Conservation (phyloP, 2,113 vertebrate genomes). For the Chloebia gouldiae region DNA sequence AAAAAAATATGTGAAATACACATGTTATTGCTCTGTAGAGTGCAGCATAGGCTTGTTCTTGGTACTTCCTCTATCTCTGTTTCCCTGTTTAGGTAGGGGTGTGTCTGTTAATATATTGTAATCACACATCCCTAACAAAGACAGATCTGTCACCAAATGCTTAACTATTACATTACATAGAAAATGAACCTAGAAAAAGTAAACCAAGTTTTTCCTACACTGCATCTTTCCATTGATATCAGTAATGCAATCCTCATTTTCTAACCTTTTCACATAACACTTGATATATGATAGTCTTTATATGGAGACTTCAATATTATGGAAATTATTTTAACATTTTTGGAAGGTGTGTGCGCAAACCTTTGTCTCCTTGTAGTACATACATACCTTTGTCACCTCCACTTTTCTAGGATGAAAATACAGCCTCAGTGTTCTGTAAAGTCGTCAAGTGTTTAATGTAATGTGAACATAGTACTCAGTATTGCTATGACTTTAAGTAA, state of each 20-base stretch:
- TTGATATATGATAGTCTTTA: not conserved
- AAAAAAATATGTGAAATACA: not conserved
- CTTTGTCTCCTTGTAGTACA: not conserved
- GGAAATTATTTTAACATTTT: not conserved
- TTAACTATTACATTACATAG: not conserved
- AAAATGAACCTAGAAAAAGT: not conserved
- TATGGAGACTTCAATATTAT: not conserved
- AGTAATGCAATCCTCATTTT: not conserved
- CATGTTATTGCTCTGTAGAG: not conserved
- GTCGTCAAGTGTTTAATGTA: accelerated
- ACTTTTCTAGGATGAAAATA: not conserved
- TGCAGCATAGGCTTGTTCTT: not conserved
- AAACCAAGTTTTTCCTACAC: not conserved
- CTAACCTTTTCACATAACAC: not conserved
- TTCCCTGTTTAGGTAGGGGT: not conserved
- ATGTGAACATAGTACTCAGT: not conserved
- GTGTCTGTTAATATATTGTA: not conserved
- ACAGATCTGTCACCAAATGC: not conserved
- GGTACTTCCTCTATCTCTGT: not conserved
- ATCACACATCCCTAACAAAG: not conserved
- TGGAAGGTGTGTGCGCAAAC: accelerated
- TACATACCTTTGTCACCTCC: not conserved
- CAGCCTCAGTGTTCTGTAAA: not conserved
- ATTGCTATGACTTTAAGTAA: not conserved
- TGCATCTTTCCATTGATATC: not conserved